phyloP scores from a whole-genome alignment of 2,113 vertebrate genomes.

The Callionymus lyra region DNA sequence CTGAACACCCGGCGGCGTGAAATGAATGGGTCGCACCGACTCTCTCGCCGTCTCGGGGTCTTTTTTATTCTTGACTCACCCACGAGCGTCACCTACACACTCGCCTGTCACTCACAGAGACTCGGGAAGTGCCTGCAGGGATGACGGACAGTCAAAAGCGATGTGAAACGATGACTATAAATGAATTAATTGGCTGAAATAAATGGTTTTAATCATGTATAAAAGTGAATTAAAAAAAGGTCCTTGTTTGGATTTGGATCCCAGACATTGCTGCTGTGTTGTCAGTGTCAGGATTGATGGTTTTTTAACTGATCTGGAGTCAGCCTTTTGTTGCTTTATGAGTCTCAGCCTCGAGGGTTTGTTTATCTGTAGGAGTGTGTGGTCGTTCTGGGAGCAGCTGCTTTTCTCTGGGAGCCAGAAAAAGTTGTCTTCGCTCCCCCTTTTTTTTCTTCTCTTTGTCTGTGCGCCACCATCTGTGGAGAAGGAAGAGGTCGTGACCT shows the following conservation, averaged over 20 bases:
- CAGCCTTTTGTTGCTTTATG: constrained; percentile 24
- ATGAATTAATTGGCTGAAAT: no score
- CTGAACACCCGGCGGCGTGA: constrained; percentile 7
- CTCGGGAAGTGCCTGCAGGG: no score
- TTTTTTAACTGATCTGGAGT: neutral
- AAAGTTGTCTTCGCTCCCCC: constrained; percentile 9
- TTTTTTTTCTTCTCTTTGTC: neutral
- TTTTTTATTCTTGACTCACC: constrained; percentile 1
- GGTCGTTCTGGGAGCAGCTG: constrained; percentile 34
- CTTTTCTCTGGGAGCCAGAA: constrained; percentile 4
- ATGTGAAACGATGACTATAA: no score
- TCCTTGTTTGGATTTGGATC: no score
- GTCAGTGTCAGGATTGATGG: no score
- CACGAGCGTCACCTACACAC: no score
- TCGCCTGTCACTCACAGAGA: no score
- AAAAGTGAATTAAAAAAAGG: no score
- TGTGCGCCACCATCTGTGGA: constrained; percentile 57
- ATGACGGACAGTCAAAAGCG: no score
- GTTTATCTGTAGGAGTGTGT: neutral
- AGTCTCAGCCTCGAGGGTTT: constrained; percentile 19
- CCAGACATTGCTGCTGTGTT: no score
- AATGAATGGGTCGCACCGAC: constrained; percentile 33
- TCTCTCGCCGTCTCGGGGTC: constrained; percentile 26
- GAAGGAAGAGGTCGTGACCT: constrained; percentile 35
- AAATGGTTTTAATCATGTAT: no score